Base-by-base conservation (phyloP, 2,797 vertebrate genomes). In the Leptatherina wallacei region DNA sequence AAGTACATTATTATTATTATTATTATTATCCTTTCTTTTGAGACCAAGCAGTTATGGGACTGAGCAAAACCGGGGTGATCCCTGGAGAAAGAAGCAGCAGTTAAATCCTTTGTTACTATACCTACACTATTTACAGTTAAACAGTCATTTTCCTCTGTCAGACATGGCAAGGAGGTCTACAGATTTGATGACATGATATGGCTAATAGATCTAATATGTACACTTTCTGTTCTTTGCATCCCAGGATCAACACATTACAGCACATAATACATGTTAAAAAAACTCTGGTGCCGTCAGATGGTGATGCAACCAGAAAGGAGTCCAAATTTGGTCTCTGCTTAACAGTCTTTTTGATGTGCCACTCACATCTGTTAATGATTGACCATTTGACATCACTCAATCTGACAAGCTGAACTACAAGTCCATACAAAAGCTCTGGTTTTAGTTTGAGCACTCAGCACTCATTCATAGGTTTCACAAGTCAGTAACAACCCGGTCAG, bases 121-220 rank as follows among this genome's bases (percentile, higher is more conserved):
- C 69, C 89, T 92, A 92, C 87, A 90, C 71, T 93, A 93, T 92
- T 88, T 94, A 92, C 90, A 92, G 52, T 76, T 92, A 82, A 93
- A 91, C 92, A 90, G 92, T 93, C 92, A 92, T 89, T 88, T 87
- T 90, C 80, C 80, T 93, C 92, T 93, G 90, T 90, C 87, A 94
- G 91, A 92, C 91, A 91, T 91, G 90, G 90, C 88, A 90, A 90
- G 49, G 71, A 89, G 78, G 88, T 92, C 89, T 85, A 92, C 91
- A 93, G 92, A 92, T 89, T 76, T 69, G 78, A 93, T 92, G 88
- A 93, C 90, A 75, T 81, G 82, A 90, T 91, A 93, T 92, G 86
- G 91, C 91, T 92, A 91, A 89, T 80, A 84, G 56, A 81, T 85
- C 78, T 87, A 90, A 77, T 93, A 91, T 92, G 73, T 93, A 93